phyloP scores from a whole-genome alignment of 1,140 invertebrate species.

The Calliopsis andreniformis region DNA sequence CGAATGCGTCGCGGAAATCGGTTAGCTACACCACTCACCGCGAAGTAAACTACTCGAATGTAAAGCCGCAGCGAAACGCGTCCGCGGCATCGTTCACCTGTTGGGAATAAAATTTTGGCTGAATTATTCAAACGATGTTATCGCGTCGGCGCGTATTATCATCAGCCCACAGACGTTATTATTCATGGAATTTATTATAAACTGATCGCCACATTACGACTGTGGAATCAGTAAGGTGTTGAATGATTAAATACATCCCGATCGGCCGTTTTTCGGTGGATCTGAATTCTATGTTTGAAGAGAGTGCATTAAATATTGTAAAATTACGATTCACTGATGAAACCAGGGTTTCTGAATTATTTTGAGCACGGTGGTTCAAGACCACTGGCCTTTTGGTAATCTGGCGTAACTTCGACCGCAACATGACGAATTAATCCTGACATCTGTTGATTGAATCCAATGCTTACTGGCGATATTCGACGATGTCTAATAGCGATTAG shows the following conservation, averaged over 20 bases:
- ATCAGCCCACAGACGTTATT: neutral
- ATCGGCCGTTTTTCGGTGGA: too few species aligned
- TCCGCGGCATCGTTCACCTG: neutral
- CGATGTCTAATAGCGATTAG: neutral
- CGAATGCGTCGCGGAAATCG: slow-evolving; percentile 6
- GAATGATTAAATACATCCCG: too few species aligned
- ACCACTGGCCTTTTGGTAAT: too few species aligned
- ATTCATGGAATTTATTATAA: slow-evolving; percentile 19
- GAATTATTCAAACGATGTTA: slow-evolving; percentile 9
- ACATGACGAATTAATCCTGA: neutral
- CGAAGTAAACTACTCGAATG: slow-evolving; percentile 1
- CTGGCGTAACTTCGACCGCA: too few species aligned
- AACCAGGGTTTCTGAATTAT: too few species aligned
- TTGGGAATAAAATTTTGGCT: neutral
- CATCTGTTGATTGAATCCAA: neutral
- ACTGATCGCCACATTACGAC: neutral
- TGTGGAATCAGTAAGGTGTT: too few species aligned
- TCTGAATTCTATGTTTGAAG: too few species aligned
- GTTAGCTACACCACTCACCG: neutral
- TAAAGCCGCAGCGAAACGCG: slow-evolving; percentile 2
- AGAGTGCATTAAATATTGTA: too few species aligned
- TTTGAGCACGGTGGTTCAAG: too few species aligned
- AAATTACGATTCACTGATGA: too few species aligned
- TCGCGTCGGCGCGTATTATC: neutral
- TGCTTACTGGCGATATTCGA: neutral